Evolutionary conservation across 1,140 invertebrate genomes (phyloP).

Genomic region (Scaptomyza hsui): DNA sequence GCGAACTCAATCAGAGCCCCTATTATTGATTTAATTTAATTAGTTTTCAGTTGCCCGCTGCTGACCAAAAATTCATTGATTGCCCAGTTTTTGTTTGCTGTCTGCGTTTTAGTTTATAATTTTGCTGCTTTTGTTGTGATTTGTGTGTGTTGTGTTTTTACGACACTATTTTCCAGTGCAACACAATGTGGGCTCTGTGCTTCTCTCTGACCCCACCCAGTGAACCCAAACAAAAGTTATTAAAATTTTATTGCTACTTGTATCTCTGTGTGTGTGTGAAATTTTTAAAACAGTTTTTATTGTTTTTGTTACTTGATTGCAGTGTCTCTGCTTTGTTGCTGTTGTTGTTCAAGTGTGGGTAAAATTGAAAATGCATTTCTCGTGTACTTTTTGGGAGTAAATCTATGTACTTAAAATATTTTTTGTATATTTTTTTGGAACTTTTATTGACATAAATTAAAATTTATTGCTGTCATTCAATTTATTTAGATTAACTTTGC

Average conservation of each 20-base stretch:
- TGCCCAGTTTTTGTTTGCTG: slow-evolving; percentile 59
- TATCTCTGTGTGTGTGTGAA: slow-evolving; percentile 35
- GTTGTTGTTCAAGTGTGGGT: neutral
- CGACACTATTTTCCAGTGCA: slow-evolving; percentile 14
- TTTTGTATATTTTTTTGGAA: neutral
- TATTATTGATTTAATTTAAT: slow-evolving; percentile 77
- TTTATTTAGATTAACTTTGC: slow-evolving; percentile 26
- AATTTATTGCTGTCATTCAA: slow-evolving; percentile 22
- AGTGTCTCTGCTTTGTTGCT: slow-evolving; percentile 5
- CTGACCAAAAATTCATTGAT: slow-evolving; percentile 58
- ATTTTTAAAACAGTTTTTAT: slow-evolving; percentile 53
- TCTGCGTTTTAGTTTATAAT: slow-evolving; percentile 64
- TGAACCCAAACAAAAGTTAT: slow-evolving; percentile 61
- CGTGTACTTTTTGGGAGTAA: slow-evolving; percentile 27
- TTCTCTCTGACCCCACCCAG: slow-evolving; percentile 35
- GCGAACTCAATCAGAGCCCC: slow-evolving; percentile 15
- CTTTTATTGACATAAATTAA: slow-evolving; percentile 43
- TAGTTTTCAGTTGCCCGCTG: slow-evolving; percentile 52
- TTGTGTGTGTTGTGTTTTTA: slow-evolving; percentile 50
- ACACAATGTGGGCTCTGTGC: slow-evolving; percentile 26
- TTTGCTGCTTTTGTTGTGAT: slow-evolving; percentile 49
- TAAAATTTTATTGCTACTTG: slow-evolving; percentile 69
- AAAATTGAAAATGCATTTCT: slow-evolving; percentile 56
- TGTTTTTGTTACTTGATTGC: slow-evolving; percentile 39
- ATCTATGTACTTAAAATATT: slow-evolving; percentile 17